Evolutionary conservation across 2,797 vertebrate genomes (phyloP).

Genomic region (Meriones psammophilus): DNA sequence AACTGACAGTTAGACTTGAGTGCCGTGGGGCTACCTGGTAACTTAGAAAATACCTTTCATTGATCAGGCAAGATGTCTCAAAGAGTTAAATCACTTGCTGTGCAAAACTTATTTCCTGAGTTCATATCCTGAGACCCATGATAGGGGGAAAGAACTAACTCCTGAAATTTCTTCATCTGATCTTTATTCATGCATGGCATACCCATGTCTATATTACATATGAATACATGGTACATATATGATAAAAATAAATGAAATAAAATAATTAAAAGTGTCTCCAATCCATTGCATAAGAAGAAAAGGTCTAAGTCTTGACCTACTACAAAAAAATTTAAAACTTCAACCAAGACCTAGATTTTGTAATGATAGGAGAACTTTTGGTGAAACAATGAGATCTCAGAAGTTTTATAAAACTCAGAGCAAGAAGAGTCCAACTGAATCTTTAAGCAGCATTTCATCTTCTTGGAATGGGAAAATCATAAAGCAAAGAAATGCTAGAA

Average conservation of each 20-base stretch:
- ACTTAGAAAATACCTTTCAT: not conserved
- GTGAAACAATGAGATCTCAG: not conserved
- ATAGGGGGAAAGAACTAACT: not conserved
- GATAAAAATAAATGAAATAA: not conserved
- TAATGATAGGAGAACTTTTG: not conserved
- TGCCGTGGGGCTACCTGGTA: not conserved
- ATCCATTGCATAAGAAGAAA: not conserved
- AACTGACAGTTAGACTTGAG: not conserved
- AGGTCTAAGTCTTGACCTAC: not conserved
- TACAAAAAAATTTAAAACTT: not conserved
- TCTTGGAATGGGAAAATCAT: not conserved
- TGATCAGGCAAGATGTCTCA: not conserved
- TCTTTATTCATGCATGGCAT: not conserved
- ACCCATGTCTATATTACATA: not conserved
- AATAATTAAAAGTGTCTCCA: not conserved
- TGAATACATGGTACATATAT: not conserved
- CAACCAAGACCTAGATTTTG: not conserved
- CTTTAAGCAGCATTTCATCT: not conserved
- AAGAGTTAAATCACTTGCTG: not conserved
- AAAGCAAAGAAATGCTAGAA: not conserved
- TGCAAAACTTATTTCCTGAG: not conserved
- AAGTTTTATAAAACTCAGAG: not conserved
- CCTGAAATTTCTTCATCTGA: not conserved
- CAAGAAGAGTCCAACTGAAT: not conserved
- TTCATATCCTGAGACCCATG: not conserved